Conservation (phyloP, 2,888 invertebrate genomes). For the Epsilonema sp. region DNA sequence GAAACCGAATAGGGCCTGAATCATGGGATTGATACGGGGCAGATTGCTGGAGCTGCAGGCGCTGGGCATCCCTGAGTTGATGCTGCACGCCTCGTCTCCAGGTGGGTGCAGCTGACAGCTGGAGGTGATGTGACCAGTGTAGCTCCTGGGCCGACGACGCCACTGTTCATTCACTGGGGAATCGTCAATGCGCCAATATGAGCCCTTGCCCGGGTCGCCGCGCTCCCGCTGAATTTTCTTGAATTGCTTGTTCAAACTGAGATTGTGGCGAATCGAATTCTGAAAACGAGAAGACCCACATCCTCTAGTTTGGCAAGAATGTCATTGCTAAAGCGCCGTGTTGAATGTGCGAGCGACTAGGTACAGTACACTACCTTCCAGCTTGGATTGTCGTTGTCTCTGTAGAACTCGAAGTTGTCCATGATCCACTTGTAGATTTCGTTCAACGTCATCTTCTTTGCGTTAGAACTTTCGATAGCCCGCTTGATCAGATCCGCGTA, state of each 20-base stretch:
- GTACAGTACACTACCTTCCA: too few species aligned
- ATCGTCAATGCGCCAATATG: conserved; percentile 7
- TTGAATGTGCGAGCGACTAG: too few species aligned
- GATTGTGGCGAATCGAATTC: conserved; percentile 10
- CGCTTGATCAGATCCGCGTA: conserved; percentile 50
- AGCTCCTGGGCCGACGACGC: background rate
- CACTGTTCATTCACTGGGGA: too few species aligned
- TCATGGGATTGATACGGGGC: background rate
- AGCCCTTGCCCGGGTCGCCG: conserved; percentile 9
- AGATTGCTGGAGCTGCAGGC: too few species aligned
- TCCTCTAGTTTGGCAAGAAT: background rate
- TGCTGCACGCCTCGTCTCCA: too few species aligned
- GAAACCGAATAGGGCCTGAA: background rate
- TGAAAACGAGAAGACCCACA: conserved; percentile 1
- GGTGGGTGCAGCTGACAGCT: too few species aligned
- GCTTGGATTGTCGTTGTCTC: conserved; percentile 43
- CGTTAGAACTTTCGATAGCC: conserved; percentile 45
- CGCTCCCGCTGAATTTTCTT: background rate
- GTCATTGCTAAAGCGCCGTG: too few species aligned
- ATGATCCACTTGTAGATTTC: conserved; percentile 53
- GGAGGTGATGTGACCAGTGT: background rate
- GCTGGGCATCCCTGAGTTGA: background rate
- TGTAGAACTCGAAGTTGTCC: conserved; percentile 49
- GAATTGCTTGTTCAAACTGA: conserved; percentile 9
- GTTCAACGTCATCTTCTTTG: conserved; percentile 50